Percentiles rank a stretch among this genome's conserved stretches.
These are phyloP conservation scores for Erebia palarica DNA, from an alignment of 2,888 invertebrate genomes.

Conservation along the genomic window DNA sequence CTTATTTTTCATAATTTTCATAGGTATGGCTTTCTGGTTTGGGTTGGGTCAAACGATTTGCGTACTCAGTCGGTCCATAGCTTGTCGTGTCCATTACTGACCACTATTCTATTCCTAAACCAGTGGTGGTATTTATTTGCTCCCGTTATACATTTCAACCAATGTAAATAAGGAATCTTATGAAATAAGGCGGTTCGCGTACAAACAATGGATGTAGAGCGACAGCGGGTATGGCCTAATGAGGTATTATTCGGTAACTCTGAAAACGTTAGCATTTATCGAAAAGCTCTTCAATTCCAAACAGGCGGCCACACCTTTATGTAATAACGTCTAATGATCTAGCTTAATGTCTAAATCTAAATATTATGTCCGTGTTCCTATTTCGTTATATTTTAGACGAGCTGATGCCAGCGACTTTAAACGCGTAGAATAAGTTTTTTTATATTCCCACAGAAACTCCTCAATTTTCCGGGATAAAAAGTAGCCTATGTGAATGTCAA, in stretches of 20 bases:
- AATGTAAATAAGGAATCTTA: constrained; percentile 25
- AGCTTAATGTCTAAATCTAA: constrained; percentile 2
- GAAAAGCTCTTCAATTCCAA: constrained; percentile 34
- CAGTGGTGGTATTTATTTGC: constrained; percentile 19
- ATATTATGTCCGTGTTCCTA: neutral
- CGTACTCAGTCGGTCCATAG: neutral
- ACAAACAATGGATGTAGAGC: constrained; percentile 59
- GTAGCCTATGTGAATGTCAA: too few species aligned
- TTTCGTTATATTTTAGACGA: too few species aligned
- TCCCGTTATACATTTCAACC: constrained; percentile 13
- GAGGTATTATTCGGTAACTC: constrained; percentile 70
- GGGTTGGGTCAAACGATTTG: neutral
- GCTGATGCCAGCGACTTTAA: too few species aligned
- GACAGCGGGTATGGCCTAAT: constrained; percentile 70
- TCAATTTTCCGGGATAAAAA: too few species aligned
- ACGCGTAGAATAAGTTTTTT: too few species aligned
- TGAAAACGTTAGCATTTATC: constrained; percentile 49
- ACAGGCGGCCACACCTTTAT: constrained; percentile 15
- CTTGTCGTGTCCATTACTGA: neutral
- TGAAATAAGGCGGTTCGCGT: constrained; percentile 23
- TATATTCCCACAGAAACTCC: too few species aligned
- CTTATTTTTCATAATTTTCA: neutral
- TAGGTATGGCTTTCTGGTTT: neutral
- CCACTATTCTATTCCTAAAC: constrained; percentile 25
- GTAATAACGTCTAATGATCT: constrained; percentile 15